Percentiles rank a stretch among this genome's conserved stretches.
Evolutionary conservation across 2,113 vertebrate genomes (phyloP).

Genomic region (Anas platyrhynchos): DNA sequence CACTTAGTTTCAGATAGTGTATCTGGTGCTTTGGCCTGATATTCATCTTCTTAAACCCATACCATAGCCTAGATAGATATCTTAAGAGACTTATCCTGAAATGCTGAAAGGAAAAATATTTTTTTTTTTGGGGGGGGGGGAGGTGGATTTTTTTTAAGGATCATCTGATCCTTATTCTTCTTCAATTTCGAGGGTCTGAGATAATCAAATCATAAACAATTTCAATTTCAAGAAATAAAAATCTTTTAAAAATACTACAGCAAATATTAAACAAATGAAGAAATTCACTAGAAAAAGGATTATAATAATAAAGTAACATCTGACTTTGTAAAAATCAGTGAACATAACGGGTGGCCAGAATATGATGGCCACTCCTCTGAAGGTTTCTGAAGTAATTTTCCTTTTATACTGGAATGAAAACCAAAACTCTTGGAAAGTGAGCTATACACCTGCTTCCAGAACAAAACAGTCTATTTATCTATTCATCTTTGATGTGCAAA

Average conservation of each 20-base stretch:
- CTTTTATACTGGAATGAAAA: neutral
- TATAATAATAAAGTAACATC: neutral
- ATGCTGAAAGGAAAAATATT: neutral
- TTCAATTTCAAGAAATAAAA: neutral
- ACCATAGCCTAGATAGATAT: neutral
- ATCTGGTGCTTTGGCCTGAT: neutral
- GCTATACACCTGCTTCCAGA: neutral
- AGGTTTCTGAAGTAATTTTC: neutral
- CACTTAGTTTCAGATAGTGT: neutral
- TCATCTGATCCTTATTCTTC: neutral
- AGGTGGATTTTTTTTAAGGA: neutral
- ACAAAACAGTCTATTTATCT: neutral
- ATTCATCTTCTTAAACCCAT: neutral
- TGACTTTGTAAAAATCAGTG: neutral
- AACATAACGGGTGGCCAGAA: neutral
- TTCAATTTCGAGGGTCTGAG: neutral
- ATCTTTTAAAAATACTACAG: neutral
- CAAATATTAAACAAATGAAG: neutral
- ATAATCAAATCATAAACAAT: neutral
- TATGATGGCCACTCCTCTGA: neutral
- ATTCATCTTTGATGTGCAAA: neutral
- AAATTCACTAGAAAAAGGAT: neutral
- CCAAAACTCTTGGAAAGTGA: neutral
- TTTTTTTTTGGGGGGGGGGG: neutral
- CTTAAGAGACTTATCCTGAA: neutral